A percentile compares a stretch with the other conserved stretches of the same genome.
Evolutionary conservation across 2,797 vertebrate genomes (phyloP).

Genomic region (Choloepus didactylus): DNA sequence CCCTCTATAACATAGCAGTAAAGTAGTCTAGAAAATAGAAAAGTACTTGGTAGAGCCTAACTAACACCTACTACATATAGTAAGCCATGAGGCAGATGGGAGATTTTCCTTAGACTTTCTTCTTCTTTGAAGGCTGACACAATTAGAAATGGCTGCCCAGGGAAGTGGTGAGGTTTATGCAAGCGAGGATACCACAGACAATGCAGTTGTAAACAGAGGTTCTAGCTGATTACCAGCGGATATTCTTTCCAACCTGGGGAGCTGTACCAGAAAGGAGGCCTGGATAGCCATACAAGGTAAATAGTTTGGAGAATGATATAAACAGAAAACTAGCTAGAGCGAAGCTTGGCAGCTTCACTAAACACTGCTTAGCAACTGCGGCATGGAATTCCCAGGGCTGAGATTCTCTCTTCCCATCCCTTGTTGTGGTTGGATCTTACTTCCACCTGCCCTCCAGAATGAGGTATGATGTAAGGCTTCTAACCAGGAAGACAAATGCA

Average conservation of each 20-base stretch:
- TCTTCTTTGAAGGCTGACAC: neutral
- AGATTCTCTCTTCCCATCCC: neutral
- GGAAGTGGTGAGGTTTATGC: neutral
- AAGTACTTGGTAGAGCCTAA: neutral
- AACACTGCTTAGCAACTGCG: neutral
- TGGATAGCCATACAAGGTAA: neutral
- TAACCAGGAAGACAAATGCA: neutral
- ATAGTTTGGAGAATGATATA: neutral
- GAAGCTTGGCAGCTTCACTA: rapidly evolving
- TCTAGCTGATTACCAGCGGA: neutral
- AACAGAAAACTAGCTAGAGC: neutral
- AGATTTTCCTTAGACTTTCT: neutral
- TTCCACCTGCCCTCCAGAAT: neutral
- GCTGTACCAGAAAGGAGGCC: neutral
- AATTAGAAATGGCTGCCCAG: neutral
- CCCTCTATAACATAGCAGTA: neutral
- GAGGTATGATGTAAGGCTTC: neutral
- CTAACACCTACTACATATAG: neutral
- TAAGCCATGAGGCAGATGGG: neutral
- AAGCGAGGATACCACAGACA: neutral
- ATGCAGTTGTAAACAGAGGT: neutral
- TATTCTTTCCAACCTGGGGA: rapidly evolving
- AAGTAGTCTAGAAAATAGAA: neutral
- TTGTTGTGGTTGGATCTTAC: neutral
- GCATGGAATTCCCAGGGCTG: neutral